Base-by-base conservation (phyloP, 2,888 invertebrate species). In the Myopa tessellatipennis region DNA sequence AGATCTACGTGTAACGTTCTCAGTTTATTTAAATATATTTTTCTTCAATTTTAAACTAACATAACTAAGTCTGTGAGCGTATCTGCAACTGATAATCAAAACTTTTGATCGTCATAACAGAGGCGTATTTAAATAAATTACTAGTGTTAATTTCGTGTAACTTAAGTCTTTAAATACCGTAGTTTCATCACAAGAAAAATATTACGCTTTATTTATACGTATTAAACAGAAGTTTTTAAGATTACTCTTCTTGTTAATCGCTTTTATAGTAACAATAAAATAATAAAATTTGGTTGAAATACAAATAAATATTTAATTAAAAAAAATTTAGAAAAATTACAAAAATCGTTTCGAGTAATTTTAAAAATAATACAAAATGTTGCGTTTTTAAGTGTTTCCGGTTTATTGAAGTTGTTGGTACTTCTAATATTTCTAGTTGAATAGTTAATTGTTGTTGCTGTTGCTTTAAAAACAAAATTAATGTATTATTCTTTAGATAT, bases 281-380 rank as follows among this genome's bases (percentile, higher is more conserved):
- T 61, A 26, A 8, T 61, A 61, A 61, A 61, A 65, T 65, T 76
- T 58, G 18, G 18, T 26, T 34, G 38, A 45, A 74, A 63, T 63
- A 79, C 77, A 79, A 76, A 70, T 74, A 76, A 76, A 77, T 71
- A 65, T 55, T 68, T 77, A 45, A 36, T 65, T 38, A 65, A 36
- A 68, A 50, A 40, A 76, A 18, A 14, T 77, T 67, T 74, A 63
- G 71, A 78, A 78, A 61, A 40, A 75, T 61, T 55, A 74, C 65
- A 77, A 68, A 76, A 73, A 76, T 72, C 71, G 58, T 69, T 72
- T 78, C 69, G 34, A 70, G 67, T 77, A 77, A 78, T 71, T 73
- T 78, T 78, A 78, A 79, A 78, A 76, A 67, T 77, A 36, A 50
- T 76, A 72, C 63, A 77, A 77, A 77, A 77, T 81, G 76, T 80